A percentile compares a stretch with the other conserved stretches of the same genome.
Evolutionary conservation across 2,888 invertebrate genomes (phyloP).

Genomic region (Euphydryas editha): DNA sequence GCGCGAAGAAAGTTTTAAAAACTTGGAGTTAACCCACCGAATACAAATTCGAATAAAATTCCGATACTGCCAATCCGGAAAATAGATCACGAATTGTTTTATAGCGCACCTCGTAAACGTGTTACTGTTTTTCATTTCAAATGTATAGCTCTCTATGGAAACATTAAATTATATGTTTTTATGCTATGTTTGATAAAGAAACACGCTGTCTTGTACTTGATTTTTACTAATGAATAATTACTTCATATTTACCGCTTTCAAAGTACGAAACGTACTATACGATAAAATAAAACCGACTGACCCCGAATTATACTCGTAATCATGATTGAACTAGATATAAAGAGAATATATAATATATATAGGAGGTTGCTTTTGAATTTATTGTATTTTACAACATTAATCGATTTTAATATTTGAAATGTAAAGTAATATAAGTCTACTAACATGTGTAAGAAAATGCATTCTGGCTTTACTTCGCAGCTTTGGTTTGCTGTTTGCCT

Average conservation of each 20-base stretch:
- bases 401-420: too few relatives aligned
- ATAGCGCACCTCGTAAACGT: constrained; percentile 44
- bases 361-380: neutral
- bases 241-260: constrained; percentile 14
- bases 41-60: constrained; percentile 68
- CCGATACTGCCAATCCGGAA: constrained; percentile 57
- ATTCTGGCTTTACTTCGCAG: too few relatives aligned
- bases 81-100: constrained; percentile 57
- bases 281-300: neutral
- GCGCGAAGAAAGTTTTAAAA: constrained; percentile 72
- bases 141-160: constrained; percentile 31
- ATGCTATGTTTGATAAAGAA: constrained; percentile 16
- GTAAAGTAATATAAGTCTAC: too few relatives aligned
- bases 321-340: neutral
- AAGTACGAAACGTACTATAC: neutral
- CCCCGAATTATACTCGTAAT: neutral
- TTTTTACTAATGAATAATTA: constrained; percentile 18
- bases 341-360: neutral
- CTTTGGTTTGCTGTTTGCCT: too few relatives aligned
- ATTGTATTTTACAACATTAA: too few relatives aligned
- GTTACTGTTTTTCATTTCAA: constrained; percentile 32
- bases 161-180: constrained; percentile 33
- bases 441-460: too few relatives aligned
- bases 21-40: constrained; percentile 62
- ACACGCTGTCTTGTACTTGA: constrained; percentile 21